A percentile compares a stretch with the other conserved stretches of the same genome.
Conservation (phyloP, 2,113 vertebrate genomes). For the Zosterops japonicus region DNA sequence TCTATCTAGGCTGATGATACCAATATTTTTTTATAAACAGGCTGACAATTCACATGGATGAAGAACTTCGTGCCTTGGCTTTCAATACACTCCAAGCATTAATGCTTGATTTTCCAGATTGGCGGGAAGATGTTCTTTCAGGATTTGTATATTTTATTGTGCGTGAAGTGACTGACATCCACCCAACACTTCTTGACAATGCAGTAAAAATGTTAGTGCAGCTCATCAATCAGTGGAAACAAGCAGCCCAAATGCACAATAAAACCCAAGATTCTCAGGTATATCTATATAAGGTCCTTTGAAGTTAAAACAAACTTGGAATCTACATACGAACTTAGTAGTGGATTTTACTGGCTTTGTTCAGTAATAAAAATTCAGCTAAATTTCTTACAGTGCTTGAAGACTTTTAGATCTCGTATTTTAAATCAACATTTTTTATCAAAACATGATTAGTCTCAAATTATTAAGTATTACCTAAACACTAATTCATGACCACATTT, state of each 20-base stretch:
- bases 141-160: conserved; percentile 97
- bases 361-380: neutral
- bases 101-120: conserved; percentile 97
- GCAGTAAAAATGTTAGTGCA: conserved; percentile 98
- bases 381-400: neutral
- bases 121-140: conserved; percentile 96
- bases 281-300: neutral
- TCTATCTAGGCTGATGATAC: neutral
- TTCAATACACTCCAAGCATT: conserved; percentile 97
- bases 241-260: conserved; percentile 90
- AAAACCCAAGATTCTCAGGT: conserved; percentile 90
- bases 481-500: neutral
- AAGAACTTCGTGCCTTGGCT: conserved; percentile 94
- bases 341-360: neutral
- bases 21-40: conserved; percentile 72
- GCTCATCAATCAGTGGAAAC: conserved; percentile 95
- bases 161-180: conserved; percentile 94
- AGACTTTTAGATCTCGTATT: neutral
- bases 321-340: neutral
- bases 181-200: conserved; percentile 94
- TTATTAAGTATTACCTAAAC: neutral
- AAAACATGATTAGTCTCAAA: neutral
- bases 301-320: neutral
- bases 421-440: neutral
- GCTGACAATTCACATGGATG: conserved; percentile 98